These are phyloP conservation scores for Dipus sagitta DNA, from an alignment of 2,797 vertebrate genomes.

Conservation along the genomic window DNA sequence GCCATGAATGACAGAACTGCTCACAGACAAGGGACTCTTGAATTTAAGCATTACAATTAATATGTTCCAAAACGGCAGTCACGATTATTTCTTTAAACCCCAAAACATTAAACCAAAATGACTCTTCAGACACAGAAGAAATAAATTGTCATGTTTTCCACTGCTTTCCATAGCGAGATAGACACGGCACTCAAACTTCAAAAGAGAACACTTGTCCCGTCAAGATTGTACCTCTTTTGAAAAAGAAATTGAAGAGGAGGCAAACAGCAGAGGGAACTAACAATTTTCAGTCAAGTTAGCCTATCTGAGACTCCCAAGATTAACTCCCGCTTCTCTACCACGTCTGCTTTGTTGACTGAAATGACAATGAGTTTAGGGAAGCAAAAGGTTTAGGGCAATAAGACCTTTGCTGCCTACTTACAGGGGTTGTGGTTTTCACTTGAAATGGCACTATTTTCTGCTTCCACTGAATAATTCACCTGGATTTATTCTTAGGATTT, in stretches of 20 bases:
- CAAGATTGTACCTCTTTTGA: constrained; percentile 38
- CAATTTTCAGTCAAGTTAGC: constrained; percentile 37
- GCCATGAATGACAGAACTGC: not conserved
- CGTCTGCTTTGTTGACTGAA: constrained; percentile 62
- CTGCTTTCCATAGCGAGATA: not conserved
- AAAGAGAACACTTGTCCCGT: constrained; percentile 29
- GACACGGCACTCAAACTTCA: not conserved
- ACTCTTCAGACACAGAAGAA: not conserved
- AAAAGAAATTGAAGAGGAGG: constrained; percentile 57
- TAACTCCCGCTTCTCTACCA: not conserved
- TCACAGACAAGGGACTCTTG: not conserved
- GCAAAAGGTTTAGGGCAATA: constrained; percentile 59
- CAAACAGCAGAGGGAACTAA: constrained; percentile 40
- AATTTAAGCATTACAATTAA: constrained; percentile 42
- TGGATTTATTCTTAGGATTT: constrained; percentile 24
- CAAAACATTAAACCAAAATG: constrained; percentile 11
- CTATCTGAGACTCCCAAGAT: constrained; percentile 43
- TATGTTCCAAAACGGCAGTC: not conserved
- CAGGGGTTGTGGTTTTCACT: constrained; percentile 20
- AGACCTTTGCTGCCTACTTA: constrained; percentile 11
- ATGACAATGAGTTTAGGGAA: constrained; percentile 51
- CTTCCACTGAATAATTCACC: constrained; percentile 38
- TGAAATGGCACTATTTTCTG: constrained; percentile 47
- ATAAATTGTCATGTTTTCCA: not conserved
- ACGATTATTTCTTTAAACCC: constrained; percentile 48